phyloP scores from a whole-genome alignment of 2,797 vertebrate species.

The Xenentodon cancila region DNA sequence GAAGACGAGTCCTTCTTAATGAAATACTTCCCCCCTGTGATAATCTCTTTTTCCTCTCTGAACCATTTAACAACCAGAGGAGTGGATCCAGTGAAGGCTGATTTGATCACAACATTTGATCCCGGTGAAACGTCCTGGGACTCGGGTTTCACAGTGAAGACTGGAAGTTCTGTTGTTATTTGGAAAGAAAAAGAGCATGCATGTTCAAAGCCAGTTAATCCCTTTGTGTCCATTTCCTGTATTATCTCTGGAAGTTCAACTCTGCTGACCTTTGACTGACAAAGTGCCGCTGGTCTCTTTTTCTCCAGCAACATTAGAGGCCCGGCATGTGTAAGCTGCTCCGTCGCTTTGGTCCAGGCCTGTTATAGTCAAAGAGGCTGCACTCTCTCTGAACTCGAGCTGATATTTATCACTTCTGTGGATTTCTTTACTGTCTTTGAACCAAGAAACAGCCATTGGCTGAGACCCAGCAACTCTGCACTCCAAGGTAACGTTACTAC shows the following conservation, averaged over 20 bases:
- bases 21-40: slow-evolving; percentile 89
- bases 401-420: slow-evolving; percentile 81
- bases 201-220: slow-evolving; percentile 12
- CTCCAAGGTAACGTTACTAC: slow-evolving; percentile 82
- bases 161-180: slow-evolving; percentile 86
- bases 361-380: slow-evolving; percentile 86
- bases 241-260: background rate
- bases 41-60: slow-evolving; percentile 90
- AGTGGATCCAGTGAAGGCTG: slow-evolving; percentile 89
- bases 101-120: slow-evolving; percentile 86
- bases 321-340: slow-evolving; percentile 90
- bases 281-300: slow-evolving; percentile 89
- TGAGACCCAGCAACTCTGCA: slow-evolving; percentile 94
- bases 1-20: slow-evolving; percentile 91
- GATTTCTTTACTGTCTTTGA: slow-evolving; percentile 88
- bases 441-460: slow-evolving; percentile 92
- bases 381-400: slow-evolving; percentile 87
- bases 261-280: slow-evolving; percentile 89
- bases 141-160: slow-evolving; percentile 85
- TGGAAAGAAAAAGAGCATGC: no score
- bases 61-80: slow-evolving; percentile 92
- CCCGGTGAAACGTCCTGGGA: slow-evolving; percentile 87
- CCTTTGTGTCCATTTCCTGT: background rate
- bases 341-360: slow-evolving; percentile 84
- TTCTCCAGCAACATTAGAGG: slow-evolving; percentile 89